Conservation (phyloP, 2,113 vertebrate genomes). For the Plecturocebus donacophilus region DNA sequence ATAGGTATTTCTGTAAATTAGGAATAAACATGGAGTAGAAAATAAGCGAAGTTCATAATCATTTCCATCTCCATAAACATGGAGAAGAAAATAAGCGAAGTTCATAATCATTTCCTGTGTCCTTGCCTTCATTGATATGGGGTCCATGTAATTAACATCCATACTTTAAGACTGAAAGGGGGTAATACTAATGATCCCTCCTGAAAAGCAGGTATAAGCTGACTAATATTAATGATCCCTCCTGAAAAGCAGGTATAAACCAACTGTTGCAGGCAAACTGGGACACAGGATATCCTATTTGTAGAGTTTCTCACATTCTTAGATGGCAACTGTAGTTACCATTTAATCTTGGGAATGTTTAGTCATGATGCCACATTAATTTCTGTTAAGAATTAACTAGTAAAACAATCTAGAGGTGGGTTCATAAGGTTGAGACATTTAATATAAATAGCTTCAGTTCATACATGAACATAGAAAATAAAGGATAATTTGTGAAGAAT, state of each 20-base stretch:
- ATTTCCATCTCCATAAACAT: too few species aligned
- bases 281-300: neutral
- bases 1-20: neutral
- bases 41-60: neutral
- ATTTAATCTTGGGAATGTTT: constrained; percentile 55
- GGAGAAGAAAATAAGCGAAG: constrained; percentile 15
- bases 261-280: neutral
- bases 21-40: constrained; percentile 22
- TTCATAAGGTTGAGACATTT: constrained; percentile 37
- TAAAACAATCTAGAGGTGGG: neutral
- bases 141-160: neutral
- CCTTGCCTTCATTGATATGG: neutral
- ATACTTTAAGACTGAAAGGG: neutral
- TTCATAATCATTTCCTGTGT: neutral
- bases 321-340: neutral
- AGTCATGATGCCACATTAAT: constrained; percentile 33
- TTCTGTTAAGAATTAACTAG: neutral
- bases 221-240: neutral
- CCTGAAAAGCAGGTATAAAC: neutral
- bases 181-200: neutral
- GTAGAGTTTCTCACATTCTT: neutral
- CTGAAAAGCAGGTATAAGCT: neutral
- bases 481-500: constrained; percentile 37
- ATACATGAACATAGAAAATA: neutral
- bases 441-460: constrained; percentile 29